Evolutionary conservation across 2,797 vertebrate species (phyloP).

Genomic region (Sciurus carolinensis): DNA sequence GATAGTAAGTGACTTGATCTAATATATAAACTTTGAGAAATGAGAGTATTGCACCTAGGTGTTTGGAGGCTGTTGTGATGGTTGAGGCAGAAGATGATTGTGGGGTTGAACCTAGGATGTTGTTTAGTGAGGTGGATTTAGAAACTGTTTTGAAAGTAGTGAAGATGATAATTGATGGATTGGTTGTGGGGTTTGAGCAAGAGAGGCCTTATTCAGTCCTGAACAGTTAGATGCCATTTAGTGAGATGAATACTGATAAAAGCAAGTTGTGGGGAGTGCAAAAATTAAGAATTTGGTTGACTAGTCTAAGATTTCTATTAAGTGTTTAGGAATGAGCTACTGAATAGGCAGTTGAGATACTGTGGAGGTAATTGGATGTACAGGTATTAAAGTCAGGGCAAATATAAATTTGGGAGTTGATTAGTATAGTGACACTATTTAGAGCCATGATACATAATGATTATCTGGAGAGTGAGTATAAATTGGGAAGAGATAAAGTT

Average conservation of each 20-base stretch:
- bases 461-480: background rate
- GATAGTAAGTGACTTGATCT: conserved; percentile 22
- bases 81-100: background rate
- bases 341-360: background rate
- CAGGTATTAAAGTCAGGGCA: background rate
- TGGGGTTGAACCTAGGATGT: background rate
- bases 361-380: background rate
- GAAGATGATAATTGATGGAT: background rate
- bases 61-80: background rate
- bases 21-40: background rate
- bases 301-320: background rate
- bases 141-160: background rate
- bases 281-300: background rate
- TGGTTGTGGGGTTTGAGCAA: background rate
- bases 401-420: background rate
- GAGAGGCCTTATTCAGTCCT: background rate
- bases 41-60: background rate
- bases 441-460: background rate
- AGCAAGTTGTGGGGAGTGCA: background rate
- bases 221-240: background rate
- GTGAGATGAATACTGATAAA: background rate
- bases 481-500: background rate
- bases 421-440: background rate
- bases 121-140: background rate
- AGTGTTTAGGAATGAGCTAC: background rate